phyloP scores from a whole-genome alignment of 1,140 invertebrate genomes.

The Manduca sexta region DNA sequence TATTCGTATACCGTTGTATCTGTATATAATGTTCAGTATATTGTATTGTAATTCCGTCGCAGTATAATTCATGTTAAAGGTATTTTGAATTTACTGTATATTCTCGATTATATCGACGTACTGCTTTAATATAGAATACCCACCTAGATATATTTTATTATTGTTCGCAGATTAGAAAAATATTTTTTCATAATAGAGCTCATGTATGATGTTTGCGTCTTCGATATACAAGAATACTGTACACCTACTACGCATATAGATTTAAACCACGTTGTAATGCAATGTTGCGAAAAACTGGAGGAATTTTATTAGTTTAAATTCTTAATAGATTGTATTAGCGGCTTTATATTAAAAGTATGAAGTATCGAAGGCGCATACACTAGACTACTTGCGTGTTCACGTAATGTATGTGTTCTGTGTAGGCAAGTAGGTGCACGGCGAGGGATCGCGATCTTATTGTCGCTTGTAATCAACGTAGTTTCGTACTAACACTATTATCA shows the following conservation, averaged over 20 bases:
- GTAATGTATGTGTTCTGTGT: no score
- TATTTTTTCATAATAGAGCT: conserved; percentile 60
- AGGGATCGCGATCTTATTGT: background rate
- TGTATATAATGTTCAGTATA: conserved; percentile 18
- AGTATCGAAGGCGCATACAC: no score
- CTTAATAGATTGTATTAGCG: no score
- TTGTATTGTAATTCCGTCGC: conserved; percentile 5
- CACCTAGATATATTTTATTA: conserved; percentile 47
- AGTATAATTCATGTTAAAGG: background rate
- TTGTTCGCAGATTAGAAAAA: conserved; percentile 59
- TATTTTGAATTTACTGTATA: background rate
- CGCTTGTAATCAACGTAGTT: background rate
- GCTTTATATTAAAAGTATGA: no score
- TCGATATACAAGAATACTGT: background rate
- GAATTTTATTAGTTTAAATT: no score
- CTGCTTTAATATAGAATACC: conserved; percentile 52
- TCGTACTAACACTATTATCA: no score
- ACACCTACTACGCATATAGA: no score
- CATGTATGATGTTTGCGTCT: conserved; percentile 15
- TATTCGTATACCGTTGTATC: conserved; percentile 13
- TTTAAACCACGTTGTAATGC: no score
- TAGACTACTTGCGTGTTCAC: no score
- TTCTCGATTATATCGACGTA: conserved; percentile 34
- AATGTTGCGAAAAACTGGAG: no score
- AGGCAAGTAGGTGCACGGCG: no score